These are phyloP conservation scores for Gnathonemus echidnorhynchus DNA, from an alignment of 2,113 vertebrate genomes.

Conservation along the genomic window DNA sequence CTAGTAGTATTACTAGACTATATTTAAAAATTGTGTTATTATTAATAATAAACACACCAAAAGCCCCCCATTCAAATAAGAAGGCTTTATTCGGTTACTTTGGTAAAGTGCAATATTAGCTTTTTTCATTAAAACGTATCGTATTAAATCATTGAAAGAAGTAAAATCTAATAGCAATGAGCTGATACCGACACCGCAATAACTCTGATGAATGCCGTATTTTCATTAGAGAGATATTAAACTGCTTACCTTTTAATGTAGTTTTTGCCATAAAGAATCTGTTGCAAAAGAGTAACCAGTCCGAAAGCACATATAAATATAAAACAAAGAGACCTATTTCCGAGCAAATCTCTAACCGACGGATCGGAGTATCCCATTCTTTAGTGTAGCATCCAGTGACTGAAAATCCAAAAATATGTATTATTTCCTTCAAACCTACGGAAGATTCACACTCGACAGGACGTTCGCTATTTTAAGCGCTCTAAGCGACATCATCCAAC, in stretches of 20 bases:
- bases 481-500: constrained; percentile 43
- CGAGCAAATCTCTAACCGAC: constrained; percentile 83
- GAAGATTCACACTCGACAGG: constrained; percentile 52
- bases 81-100: not conserved
- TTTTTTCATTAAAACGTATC: not conserved
- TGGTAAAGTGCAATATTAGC: not conserved
- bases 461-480: constrained; percentile 34
- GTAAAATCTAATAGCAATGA: not conserved
- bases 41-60: not conserved
- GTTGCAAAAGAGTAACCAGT: constrained; percentile 90
- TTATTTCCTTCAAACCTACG: constrained; percentile 33
- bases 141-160: not conserved
- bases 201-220: not conserved
- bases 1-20: not conserved
- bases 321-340: constrained; percentile 92
- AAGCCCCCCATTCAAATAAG: not conserved
- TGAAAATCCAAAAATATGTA: constrained; percentile 46
- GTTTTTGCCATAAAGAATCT: constrained; percentile 94
- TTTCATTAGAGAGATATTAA: not conserved
- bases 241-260: constrained; percentile 88
- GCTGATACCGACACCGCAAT: not conserved
- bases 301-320: constrained; percentile 98
- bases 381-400: constrained; percentile 55
- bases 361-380: constrained; percentile 90
- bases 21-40: not conserved